A percentile compares a stretch with the other conserved stretches of the same genome.
Conservation (phyloP, 1,140 invertebrate species). For the Acromyrmex heyeri region DNA sequence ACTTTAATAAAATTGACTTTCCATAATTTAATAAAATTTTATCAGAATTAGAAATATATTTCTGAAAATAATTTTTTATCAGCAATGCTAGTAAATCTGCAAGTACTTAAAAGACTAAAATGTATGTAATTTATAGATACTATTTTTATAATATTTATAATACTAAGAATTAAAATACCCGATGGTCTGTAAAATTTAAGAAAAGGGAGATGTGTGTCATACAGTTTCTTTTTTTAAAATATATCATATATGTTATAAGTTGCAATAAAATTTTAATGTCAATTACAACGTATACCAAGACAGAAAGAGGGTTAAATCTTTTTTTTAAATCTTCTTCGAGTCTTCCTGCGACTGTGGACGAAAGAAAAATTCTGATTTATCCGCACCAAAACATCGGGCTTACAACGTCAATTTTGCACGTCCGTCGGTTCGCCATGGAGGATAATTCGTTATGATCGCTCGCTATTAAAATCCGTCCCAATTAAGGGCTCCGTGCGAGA, state of each 20-base stretch:
- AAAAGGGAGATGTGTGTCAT: background rate
- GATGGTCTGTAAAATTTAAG: too few relatives aligned
- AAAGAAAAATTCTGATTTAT: slow-evolving; percentile 49
- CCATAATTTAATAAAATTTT: background rate
- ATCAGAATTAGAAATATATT: background rate
- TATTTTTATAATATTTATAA: too few relatives aligned
- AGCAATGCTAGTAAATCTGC: background rate
- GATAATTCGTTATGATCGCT: slow-evolving; percentile 54
- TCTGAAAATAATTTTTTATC: background rate
- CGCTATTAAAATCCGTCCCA: slow-evolving; percentile 62
- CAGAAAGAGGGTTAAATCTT: background rate
- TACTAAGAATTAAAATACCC: too few relatives aligned
- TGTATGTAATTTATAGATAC: too few relatives aligned
- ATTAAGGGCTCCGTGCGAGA: slow-evolving; percentile 48
- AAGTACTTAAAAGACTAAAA: background rate
- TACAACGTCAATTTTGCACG: slow-evolving; percentile 46
- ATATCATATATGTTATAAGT: background rate
- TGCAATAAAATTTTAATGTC: background rate
- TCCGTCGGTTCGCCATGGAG: slow-evolving; percentile 1
- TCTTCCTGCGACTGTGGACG: background rate
- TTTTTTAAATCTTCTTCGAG: background rate
- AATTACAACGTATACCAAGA: background rate
- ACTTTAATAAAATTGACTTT: too few relatives aligned
- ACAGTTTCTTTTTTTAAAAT: background rate
- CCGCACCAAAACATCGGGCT: slow-evolving; percentile 37